Conservation (phyloP, 2,113 vertebrate species). For the Prochilodus magdalenae region DNA sequence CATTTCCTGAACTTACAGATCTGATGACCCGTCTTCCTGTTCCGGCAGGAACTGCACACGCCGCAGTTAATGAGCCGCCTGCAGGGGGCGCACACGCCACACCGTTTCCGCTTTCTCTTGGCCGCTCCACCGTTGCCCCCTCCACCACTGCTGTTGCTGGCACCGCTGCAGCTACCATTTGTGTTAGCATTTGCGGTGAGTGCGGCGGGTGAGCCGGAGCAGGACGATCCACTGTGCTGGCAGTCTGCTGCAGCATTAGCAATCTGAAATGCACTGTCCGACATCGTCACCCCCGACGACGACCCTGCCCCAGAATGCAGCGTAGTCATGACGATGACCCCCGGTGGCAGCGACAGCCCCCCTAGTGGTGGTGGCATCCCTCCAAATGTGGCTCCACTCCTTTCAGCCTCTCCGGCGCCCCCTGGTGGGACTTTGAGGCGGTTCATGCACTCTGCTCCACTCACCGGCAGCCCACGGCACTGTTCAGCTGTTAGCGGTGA, state of each 20-base stretch:
- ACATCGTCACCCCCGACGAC: conserved; percentile 75
- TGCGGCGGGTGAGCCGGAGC: conserved; percentile 73
- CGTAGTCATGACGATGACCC: conserved; percentile 94
- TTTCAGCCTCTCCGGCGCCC: conserved; percentile 83
- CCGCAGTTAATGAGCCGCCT: conserved; percentile 95
- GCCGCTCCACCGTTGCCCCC: conserved; percentile 69
- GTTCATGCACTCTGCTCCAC: conserved; percentile 87
- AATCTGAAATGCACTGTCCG: conserved; percentile 93
- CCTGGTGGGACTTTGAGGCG: conserved; percentile 82
- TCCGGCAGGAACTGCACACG: conserved; percentile 95
- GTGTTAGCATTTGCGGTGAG: conserved; percentile 67
- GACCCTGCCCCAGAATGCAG: conserved; percentile 88
- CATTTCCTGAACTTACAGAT: conserved; percentile 99
- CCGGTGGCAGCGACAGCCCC: conserved; percentile 89
- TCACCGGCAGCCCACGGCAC: conserved; percentile 77
- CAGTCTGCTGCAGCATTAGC: conserved; percentile 88
- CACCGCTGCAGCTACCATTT: conserved; percentile 52
- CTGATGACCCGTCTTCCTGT: conserved; percentile 97
- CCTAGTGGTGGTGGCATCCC: conserved; percentile 82
- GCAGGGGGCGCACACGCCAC: conserved; percentile 94
- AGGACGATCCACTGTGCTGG: conserved; percentile 84
- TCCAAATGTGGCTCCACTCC: conserved; percentile 84
- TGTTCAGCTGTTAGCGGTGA: conserved; percentile 63
- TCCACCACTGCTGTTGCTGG: conserved; percentile 66
- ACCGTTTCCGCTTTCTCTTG: conserved; percentile 94